phyloP scores from a whole-genome alignment of 2,113 vertebrate genomes.

The Elephas maximus region DNA sequence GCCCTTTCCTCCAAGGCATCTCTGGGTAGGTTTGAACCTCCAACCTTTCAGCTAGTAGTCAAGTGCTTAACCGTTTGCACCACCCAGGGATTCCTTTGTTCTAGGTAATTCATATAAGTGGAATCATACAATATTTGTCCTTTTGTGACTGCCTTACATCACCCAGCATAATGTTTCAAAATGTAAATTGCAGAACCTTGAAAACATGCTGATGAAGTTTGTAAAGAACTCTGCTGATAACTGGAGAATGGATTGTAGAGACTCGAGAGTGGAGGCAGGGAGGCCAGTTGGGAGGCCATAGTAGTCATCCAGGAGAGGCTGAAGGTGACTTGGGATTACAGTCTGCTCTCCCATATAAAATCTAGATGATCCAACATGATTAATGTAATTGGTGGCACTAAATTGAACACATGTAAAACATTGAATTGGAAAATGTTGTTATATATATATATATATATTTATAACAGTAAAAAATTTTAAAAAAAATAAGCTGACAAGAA shows the following conservation, averaged over 20 bases:
- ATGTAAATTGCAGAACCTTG: not conserved
- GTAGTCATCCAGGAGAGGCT: not conserved
- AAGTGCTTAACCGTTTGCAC: not conserved
- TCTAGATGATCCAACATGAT: not conserved
- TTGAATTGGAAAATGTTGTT: not conserved
- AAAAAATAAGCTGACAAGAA: not conserved
- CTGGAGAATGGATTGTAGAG: not conserved
- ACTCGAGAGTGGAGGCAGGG: not conserved
- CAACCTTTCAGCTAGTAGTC: not conserved
- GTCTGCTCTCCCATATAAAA: not conserved
- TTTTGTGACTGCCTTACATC: not conserved
- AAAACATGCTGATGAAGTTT: not conserved
- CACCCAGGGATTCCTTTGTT: not conserved
- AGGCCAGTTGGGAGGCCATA: not conserved
- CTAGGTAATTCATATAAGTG: not conserved
- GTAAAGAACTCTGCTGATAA: conserved; percentile 21
- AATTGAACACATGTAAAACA: not conserved
- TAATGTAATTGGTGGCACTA: not conserved
- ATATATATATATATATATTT: not conserved
- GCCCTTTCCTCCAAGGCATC: not conserved
- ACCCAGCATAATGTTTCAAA: not conserved
- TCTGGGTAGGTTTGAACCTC: not conserved
- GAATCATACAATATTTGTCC: not conserved
- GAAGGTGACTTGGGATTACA: not conserved
- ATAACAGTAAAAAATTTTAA: not conserved